Percentiles rank a stretch among this genome's conserved stretches.
phyloP scores from a whole-genome alignment of 92 coral and sea anemone species.

The Porites lobata region DNA sequence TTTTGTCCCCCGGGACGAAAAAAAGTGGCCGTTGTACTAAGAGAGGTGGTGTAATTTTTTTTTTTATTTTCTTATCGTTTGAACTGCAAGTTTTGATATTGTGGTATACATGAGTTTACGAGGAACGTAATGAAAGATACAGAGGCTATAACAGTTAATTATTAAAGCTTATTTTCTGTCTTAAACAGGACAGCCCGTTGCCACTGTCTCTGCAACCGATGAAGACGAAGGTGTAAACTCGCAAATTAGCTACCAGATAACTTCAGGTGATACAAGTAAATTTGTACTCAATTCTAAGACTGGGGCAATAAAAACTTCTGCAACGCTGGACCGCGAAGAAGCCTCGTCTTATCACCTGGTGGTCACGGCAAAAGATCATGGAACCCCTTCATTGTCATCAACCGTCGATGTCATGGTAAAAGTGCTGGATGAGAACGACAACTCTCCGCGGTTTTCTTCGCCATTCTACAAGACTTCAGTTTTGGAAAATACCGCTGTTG shows the following conservation, averaged over 20 bases:
- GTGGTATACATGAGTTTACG: too few relatives aligned
- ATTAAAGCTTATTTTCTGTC: neutral
- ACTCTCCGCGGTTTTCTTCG: constrained; percentile 78
- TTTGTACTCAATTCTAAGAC: constrained; percentile 73
- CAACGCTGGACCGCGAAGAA: constrained; percentile 81
- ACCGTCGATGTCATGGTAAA: constrained; percentile 76
- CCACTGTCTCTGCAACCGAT: constrained; percentile 84
- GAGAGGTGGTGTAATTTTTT: too few relatives aligned
- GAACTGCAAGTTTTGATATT: too few relatives aligned
- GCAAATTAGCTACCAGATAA: constrained; percentile 76
- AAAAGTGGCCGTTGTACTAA: too few relatives aligned
- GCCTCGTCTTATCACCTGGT: constrained; percentile 61
- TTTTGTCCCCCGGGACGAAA: too few relatives aligned
- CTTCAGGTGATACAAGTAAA: constrained; percentile 75
- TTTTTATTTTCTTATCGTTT: too few relatives aligned
- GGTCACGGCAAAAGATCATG: constrained; percentile 92
- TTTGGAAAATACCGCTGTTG: constrained; percentile 86
- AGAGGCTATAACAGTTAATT: too few relatives aligned
- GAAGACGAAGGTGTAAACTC: constrained; percentile 87
- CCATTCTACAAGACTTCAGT: constrained; percentile 65
- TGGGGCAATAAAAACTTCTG: constrained; percentile 78
- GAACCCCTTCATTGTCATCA: constrained; percentile 88
- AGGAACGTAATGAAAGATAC: too few relatives aligned
- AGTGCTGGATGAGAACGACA: constrained; percentile 89
- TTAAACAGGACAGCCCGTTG: constrained; percentile 71